phyloP scores from a whole-genome alignment of 2,797 vertebrate species.

The Gymnoscopelus braueri region DNA sequence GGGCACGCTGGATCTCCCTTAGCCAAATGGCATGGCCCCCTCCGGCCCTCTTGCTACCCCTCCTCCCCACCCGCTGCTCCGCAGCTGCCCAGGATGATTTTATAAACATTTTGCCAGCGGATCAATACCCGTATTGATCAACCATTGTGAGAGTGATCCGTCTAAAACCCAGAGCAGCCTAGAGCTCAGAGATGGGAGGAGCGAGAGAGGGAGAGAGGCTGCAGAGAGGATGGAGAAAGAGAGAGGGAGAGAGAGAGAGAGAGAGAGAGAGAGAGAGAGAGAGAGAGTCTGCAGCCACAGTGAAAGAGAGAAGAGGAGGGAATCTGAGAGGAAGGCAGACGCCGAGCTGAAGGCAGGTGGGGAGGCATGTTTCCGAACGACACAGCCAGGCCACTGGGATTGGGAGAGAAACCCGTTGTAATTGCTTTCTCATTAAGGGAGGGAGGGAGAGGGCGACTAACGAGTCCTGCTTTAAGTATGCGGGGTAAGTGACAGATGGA shows the following conservation, averaged over 20 bases:
- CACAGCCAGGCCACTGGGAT: constrained; percentile 70
- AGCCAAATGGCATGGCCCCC: constrained; percentile 80
- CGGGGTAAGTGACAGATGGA: constrained; percentile 74
- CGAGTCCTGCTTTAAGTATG: constrained; percentile 75
- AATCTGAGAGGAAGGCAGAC: constrained; percentile 75
- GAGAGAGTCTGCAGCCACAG: constrained; percentile 83
- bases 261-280: constrained; percentile 77
- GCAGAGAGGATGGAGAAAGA: constrained; percentile 33
- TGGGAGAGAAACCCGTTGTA: constrained; percentile 73
- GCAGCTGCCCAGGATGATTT: constrained; percentile 92
- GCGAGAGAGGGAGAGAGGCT: constrained; percentile 66
- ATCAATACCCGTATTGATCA: constrained; percentile 99
- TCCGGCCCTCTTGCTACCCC: constrained; percentile 70
- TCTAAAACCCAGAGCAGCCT: constrained; percentile 88
- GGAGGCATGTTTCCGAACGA: constrained; percentile 76
- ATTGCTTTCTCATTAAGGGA: constrained; percentile 84
- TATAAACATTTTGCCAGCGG: constrained; percentile 99
- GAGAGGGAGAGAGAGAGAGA: constrained; percentile 55
- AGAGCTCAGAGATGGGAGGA: constrained; percentile 87
- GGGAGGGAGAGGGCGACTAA: constrained; percentile 75
- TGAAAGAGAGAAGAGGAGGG: constrained; percentile 76
- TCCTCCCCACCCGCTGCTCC: constrained; percentile 64
- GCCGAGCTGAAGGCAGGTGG: constrained; percentile 79
- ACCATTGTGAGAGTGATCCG: constrained; percentile 99
- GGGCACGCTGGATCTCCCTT: constrained; percentile 64